A percentile compares a stretch with the other conserved stretches of the same genome.
phyloP scores from a whole-genome alignment of 2,888 invertebrate species.

The Caenorhabditis angaria region DNA sequence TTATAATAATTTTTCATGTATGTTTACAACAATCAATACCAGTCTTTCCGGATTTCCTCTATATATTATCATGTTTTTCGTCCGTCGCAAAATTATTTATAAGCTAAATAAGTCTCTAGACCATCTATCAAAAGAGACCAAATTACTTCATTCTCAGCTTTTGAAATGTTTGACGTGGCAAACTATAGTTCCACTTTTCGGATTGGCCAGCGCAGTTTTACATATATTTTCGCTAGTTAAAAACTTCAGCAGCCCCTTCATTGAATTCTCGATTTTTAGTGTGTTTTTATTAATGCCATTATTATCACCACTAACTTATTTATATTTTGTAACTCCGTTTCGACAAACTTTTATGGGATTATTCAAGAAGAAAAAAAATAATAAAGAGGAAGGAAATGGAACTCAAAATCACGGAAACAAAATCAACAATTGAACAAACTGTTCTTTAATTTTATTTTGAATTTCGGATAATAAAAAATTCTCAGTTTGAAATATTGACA shows the following conservation, averaged over 20 bases:
- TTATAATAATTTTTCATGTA: neutral
- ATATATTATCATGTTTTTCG: neutral
- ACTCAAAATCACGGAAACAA: too few species aligned
- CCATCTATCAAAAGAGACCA: neutral
- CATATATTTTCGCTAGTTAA: neutral
- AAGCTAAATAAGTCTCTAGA: neutral
- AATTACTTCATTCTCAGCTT: neutral
- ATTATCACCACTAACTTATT: neutral
- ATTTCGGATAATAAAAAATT: too few species aligned
- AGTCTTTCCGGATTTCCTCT: neutral
- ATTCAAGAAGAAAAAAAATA: too few species aligned
- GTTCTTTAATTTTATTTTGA: too few species aligned
- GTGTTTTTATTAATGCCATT: neutral
- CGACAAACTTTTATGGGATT: neutral
- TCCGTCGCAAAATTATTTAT: neutral
- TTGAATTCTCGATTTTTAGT: neutral
- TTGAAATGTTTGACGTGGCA: neutral
- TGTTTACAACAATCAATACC: neutral
- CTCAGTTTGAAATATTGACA: too few species aligned
- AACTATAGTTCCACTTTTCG: neutral
- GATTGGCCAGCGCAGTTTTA: neutral
- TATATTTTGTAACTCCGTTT: neutral
- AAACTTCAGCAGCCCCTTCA: neutral
- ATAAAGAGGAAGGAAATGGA: too few species aligned
- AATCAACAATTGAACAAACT: too few species aligned